Conservation (phyloP, 2,113 vertebrate genomes). For the Talpa occidentalis region DNA sequence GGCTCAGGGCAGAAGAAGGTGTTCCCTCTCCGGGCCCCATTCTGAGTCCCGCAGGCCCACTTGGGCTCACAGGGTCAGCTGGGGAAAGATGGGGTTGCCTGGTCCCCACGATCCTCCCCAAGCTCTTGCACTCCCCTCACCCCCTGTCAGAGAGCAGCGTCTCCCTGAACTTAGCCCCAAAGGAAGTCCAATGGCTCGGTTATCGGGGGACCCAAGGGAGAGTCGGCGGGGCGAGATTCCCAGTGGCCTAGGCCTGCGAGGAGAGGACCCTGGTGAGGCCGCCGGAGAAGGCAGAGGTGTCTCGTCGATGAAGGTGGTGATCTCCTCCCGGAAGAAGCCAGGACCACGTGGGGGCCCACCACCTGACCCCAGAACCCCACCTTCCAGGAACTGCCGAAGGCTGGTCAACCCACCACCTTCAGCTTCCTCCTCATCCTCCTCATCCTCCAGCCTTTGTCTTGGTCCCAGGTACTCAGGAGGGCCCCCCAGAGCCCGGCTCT, state of each 20-base stretch:
- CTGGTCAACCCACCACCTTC: slow-evolving; percentile 83
- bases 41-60: slow-evolving; percentile 19
- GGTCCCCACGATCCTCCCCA: slow-evolving; percentile 78
- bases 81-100: slow-evolving; percentile 66
- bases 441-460: slow-evolving; percentile 82
- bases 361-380: slow-evolving; percentile 74
- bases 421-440: slow-evolving; percentile 75
- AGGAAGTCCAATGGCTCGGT: slow-evolving; percentile 79
- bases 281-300: slow-evolving; percentile 87
- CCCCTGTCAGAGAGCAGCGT: slow-evolving; percentile 83
- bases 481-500: slow-evolving; percentile 82
- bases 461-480: slow-evolving; percentile 83
- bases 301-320: slow-evolving; percentile 90
- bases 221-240: slow-evolving; percentile 81
- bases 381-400: slow-evolving; percentile 88
- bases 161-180: slow-evolving; percentile 78
- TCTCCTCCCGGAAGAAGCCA: slow-evolving; percentile 90
- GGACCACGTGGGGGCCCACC: slow-evolving; percentile 82
- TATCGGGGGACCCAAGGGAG: slow-evolving; percentile 80
- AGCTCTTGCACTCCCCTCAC: slow-evolving; percentile 62
- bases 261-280: slow-evolving; percentile 87
- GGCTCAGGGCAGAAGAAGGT: not conserved
- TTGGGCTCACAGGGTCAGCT: slow-evolving; percentile 72
- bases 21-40: not conserved
- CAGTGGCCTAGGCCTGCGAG: slow-evolving; percentile 77